Evolutionary conservation across 2,797 vertebrate species (phyloP).

Genomic region (Acropternis orthonyx): DNA sequence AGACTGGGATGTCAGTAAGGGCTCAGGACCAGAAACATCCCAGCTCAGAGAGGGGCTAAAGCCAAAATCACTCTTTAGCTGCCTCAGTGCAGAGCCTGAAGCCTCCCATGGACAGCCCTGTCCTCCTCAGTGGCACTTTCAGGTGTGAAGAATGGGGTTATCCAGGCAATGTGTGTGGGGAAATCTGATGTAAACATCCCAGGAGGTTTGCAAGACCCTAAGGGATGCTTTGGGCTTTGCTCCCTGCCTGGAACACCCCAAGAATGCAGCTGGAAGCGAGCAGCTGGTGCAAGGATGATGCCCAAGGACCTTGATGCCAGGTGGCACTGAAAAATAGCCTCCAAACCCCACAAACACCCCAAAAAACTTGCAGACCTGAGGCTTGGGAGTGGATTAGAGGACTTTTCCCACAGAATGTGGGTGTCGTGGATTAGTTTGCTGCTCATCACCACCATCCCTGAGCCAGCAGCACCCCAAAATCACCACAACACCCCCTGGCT

Average conservation of each 20-base stretch:
- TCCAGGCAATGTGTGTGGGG: accelerated
- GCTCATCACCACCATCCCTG: accelerated
- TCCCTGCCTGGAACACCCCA: background rate
- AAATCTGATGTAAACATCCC: background rate
- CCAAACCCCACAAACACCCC: background rate
- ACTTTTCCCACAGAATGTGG: accelerated
- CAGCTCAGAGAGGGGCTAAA: background rate
- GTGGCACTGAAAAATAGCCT: background rate
- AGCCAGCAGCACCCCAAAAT: background rate
- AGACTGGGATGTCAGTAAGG: accelerated
- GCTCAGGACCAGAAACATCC: background rate
- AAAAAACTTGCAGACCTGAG: background rate
- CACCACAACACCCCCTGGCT: background rate
- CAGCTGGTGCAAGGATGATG: too few relatives aligned
- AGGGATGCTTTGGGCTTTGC: background rate
- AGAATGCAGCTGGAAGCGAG: background rate
- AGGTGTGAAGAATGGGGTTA: background rate
- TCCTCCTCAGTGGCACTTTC: background rate
- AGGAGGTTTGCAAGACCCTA: background rate
- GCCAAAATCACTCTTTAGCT: background rate
- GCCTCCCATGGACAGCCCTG: accelerated
- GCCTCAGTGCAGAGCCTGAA: background rate
- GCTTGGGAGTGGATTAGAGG: background rate
- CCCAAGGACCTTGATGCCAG: background rate
- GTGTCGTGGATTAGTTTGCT: background rate